These are phyloP conservation scores for Machimus rusticus DNA, from an alignment of 2,888 invertebrate genomes.

Conservation along the genomic window DNA sequence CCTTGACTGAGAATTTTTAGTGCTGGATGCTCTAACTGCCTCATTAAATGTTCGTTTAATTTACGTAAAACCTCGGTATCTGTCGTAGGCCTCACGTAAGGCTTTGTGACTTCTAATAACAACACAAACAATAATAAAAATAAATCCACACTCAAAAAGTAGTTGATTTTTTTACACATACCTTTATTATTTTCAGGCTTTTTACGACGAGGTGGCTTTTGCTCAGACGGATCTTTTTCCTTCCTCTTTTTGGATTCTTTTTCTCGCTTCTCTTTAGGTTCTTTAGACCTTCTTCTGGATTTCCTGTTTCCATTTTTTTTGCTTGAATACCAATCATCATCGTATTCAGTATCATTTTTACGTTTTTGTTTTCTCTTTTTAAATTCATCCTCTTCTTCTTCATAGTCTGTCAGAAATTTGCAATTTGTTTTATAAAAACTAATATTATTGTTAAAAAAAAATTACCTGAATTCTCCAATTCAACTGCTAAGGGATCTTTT, in stretches of 20 bases:
- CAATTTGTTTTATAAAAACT: neutral
- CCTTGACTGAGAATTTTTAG: slow-evolving; percentile 58
- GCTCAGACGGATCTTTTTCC: neutral
- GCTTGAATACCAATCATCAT: slow-evolving; percentile 62
- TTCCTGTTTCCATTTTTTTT: slow-evolving; percentile 47
- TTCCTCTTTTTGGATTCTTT: slow-evolving; percentile 36
- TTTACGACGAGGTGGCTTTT: slow-evolving; percentile 13
- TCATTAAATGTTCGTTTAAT: slow-evolving; percentile 54
- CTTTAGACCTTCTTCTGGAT: slow-evolving; percentile 44
- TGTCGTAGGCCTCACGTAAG: slow-evolving; percentile 26
- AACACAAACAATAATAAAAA: neutral
- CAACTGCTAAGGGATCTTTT: neutral
- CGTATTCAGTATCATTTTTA: slow-evolving; percentile 61
- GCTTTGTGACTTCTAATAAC: slow-evolving; percentile 30
- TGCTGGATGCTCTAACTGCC: slow-evolving; percentile 54
- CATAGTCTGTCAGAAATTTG: slow-evolving; percentile 53
- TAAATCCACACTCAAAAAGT: neutral
- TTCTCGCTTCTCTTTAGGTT: slow-evolving; percentile 55
- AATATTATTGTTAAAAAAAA: neutral
- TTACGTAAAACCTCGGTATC: slow-evolving; percentile 52
- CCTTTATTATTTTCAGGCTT: neutral
- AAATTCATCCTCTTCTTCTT: slow-evolving; percentile 59
- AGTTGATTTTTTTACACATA: neutral
- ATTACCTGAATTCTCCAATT: slow-evolving; percentile 15
- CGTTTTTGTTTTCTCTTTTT: slow-evolving; percentile 59